Base-by-base conservation (phyloP, 2,113 vertebrate species). In the Cynoglossus semilaevis region DNA sequence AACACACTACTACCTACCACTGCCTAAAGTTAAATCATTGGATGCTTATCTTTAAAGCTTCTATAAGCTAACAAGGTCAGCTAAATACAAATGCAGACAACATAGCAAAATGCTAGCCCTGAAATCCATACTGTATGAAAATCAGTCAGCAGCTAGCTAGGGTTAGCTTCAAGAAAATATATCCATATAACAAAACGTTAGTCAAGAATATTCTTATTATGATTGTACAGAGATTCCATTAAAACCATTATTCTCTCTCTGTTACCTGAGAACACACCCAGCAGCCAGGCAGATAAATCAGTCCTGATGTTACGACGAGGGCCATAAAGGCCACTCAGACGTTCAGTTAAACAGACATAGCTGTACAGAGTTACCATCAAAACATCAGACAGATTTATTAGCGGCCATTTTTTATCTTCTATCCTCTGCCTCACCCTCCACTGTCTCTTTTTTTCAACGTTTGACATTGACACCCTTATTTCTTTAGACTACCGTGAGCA, bases 341-440 rank as follows among this genome's bases (percentile, higher is more conserved):
- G 12, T 52, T 53, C 57, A 69, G 67, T 82, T 71, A 63, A 81
- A 77, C 62, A 73, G 65, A 72, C 50, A 52, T 41, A 17, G 70
- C 72, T 58, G 36, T 66, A 68, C 80, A 64, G 82, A 82, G 82
- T 87, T 69, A 70, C 74, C 69, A 76, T 85, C 76, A 74, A 81
- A 85, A 72, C 74, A 64, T 81, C 76, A 63, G 18, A 56, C 12
- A 38, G 76, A 79, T 80, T 83, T 78, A 87, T 76, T 40, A 60
- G 73, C 35, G 34, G 34, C 56, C 9, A 10, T 74, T 67, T 75
- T 62, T 67, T 58, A 59, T 62, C 29, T 14, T 16, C 45, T 49
- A 38, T n/a, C 35, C 22, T 19, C 37, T 42, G 56, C 42, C 52
- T 50, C 22, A 11, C 15, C 29, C 46, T 46, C 22, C 52, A 18